Conservation (phyloP, 2,888 invertebrate genomes). For the Pammene aurita region DNA sequence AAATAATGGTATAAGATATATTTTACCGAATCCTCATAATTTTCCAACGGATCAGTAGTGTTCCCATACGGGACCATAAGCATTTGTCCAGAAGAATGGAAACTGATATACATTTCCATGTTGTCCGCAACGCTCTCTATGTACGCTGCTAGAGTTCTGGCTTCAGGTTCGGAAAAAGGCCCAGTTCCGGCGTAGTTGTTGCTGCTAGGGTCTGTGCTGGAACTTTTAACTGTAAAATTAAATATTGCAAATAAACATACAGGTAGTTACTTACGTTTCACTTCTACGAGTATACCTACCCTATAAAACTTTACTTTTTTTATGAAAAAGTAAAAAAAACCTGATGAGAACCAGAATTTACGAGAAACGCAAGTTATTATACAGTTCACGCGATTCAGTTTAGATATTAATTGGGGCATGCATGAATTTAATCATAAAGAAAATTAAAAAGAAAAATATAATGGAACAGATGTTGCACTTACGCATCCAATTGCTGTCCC, state of each 20-base stretch:
- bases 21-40: slow-evolving; percentile 72
- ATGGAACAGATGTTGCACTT: no score
- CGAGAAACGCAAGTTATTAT: no score
- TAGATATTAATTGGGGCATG: no score
- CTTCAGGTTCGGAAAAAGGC: slow-evolving; percentile 86
- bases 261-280: no score
- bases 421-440: no score
- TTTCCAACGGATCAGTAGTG: slow-evolving; percentile 70
- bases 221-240: slow-evolving; percentile 61
- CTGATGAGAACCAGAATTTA: no score
- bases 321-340: no score
- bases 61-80: slow-evolving; percentile 85
- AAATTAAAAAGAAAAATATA: not conserved
- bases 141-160: slow-evolving; percentile 71
- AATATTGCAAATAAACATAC: no score
- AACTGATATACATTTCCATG: slow-evolving; percentile 82
- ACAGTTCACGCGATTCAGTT: no score
- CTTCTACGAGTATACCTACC: no score
- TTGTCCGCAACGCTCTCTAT: slow-evolving; percentile 67
- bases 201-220: slow-evolving; percentile 79
- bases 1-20: no score
- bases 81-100: slow-evolving; percentile 87
- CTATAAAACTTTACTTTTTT: no score
- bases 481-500: slow-evolving; percentile 84
- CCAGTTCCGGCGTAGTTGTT: slow-evolving; percentile 84